These are phyloP conservation scores for Labeo rohita DNA, from an alignment of 2,113 vertebrate species.

Conservation along the genomic window DNA sequence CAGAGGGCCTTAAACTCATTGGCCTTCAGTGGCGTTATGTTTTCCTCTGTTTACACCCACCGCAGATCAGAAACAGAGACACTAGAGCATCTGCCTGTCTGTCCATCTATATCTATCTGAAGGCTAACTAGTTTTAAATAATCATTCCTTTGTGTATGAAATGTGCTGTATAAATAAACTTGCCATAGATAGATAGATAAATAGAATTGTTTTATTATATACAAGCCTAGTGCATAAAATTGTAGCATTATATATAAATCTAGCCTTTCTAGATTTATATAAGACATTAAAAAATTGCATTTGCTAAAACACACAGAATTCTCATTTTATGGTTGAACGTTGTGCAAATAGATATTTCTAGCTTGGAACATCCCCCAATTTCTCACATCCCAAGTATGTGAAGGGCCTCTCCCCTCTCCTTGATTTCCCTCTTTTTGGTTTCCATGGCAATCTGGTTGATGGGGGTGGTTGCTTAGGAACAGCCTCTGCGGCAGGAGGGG, in stretches of 20 bases:
- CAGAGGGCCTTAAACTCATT: conserved; percentile 6
- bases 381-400: conserved; percentile 5
- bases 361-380: not conserved
- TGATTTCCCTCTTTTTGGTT: conserved; percentile 66
- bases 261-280: too few species aligned
- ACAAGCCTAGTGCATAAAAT: too few species aligned
- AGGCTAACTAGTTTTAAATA: too few species aligned
- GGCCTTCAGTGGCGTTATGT: not conserved
- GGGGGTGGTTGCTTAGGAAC: conserved; percentile 91
- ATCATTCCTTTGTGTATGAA: too few species aligned
- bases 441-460: conserved; percentile 86
- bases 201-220: too few species aligned
- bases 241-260: too few species aligned
- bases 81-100: not conserved
- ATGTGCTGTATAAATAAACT: too few species aligned
- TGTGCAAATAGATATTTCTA: not conserved
- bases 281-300: not conserved
- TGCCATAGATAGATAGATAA: too few species aligned
- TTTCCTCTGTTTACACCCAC: not conserved
- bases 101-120: too few species aligned
- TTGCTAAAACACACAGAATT: not conserved
- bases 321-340: not conserved
- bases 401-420: conserved; percentile 37
- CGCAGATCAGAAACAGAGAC: not conserved
- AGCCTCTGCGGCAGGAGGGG: conserved; percentile 79